Base-by-base conservation (phyloP, 1,140 invertebrate species). In the Zaprionus africanus region DNA sequence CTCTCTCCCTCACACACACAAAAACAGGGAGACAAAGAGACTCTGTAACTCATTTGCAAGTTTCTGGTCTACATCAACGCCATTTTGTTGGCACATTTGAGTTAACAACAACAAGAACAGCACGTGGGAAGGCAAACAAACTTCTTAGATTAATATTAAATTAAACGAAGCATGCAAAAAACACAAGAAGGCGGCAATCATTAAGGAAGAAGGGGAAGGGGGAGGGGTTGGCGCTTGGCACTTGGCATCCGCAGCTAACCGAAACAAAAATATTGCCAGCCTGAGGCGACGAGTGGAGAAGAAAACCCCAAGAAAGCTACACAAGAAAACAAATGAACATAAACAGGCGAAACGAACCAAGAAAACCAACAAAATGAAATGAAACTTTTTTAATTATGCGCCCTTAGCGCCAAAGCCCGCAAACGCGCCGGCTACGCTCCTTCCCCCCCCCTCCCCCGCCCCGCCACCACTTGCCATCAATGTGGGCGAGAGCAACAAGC, bases 371-470 rank as follows among this genome's bases (percentile, higher is more conserved):
- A 91, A 91, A 91, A 91, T 91, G 85, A 91, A 91, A 91, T 91
- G 90, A 91, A 91, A 91, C 90, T 91, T 91, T 91, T 91, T 91
- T 91, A 91, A 91, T 91, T 91, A 91, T 91, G 85, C 90, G 87
- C 76, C 82, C 81, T 83, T 76, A 83, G 67, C 61, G 62, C 46
- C 43, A 31, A 51, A 26, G 53, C 26, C 53, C 15, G 24, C 22
- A 56, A 46, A 56, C 26, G 22, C 24, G 26, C n/a, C 22, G 19
- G 7, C 46, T 51, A 4, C 46, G 46, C 46, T 13, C 4, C 46
- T 12, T 19, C 28, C 58, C 22, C 2, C 22, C 22, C 22, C 22
- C 22, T 2, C 22, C 2, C 22, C 2, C 22, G 22, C 22, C 1
- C 22, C 22, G 22, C 22, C 22, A 2, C 1, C 17, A 24, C 19